A percentile compares a stretch with the other conserved stretches of the same genome.
These are phyloP conservation scores for Buphagus erythrorhynchus DNA, from an alignment of 2,797 vertebrate species.

Conservation along the genomic window DNA sequence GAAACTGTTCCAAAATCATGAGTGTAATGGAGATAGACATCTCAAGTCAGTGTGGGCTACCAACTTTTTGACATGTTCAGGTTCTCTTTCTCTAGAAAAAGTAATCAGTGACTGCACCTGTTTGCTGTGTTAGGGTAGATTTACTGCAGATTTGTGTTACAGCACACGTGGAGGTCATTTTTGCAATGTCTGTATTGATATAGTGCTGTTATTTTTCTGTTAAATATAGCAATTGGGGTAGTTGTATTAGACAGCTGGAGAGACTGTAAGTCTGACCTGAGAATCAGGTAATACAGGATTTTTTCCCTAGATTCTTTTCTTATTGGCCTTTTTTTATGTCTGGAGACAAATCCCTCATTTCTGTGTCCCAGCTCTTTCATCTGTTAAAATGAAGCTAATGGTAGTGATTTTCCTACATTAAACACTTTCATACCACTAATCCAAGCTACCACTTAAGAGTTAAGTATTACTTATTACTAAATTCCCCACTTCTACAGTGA, in stretches of 20 bases:
- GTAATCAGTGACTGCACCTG: neutral
- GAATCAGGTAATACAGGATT: neutral
- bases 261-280: neutral
- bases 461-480: constrained; percentile 28
- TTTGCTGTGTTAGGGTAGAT: neutral
- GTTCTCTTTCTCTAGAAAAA: neutral
- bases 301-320: neutral
- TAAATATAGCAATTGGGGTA: neutral
- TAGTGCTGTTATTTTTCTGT: neutral
- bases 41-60: neutral
- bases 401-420: constrained; percentile 1
- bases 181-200: neutral
- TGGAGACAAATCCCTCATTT: neutral
- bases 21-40: neutral
- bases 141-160: neutral
- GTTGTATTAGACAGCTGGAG: neutral
- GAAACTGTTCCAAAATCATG: neutral
- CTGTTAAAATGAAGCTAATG: constrained; percentile 12
- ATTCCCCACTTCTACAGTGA: neutral
- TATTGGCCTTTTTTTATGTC: neutral
- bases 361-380: neutral
- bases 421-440: neutral
- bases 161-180: neutral
- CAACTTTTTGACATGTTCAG: neutral
- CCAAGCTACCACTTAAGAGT: neutral